Evolutionary conservation across 2,797 vertebrate species (phyloP).

Genomic region (Aselliscus stoliczkanus): DNA sequence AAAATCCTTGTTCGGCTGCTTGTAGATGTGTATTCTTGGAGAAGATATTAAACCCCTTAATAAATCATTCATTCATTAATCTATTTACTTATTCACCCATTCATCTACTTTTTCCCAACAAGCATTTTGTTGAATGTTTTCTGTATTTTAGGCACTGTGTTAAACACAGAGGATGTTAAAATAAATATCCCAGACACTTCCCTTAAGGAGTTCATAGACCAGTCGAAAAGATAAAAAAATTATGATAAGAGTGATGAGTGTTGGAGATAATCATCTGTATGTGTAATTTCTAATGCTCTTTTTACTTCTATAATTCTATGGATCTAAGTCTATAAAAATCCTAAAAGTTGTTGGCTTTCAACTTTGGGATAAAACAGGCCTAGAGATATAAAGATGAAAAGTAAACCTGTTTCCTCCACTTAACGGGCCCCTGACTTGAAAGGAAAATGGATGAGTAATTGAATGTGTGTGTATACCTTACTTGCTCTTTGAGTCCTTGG

Average conservation of each 20-base stretch:
- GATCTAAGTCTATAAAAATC: constrained; percentile 12
- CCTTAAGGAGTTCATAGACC: not conserved
- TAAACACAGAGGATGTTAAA: not conserved
- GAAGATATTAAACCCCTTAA: not conserved
- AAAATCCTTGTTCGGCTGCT: not conserved
- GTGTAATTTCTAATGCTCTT: not conserved
- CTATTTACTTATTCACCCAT: not conserved
- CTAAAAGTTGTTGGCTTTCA: constrained; percentile 13
- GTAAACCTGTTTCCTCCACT: not conserved
- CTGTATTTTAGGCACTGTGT: not conserved
- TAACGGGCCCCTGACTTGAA: not conserved
- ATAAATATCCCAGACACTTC: constrained; percentile 2
- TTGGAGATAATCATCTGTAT: not conserved
- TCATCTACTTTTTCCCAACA: not conserved
- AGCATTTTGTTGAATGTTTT: not conserved
- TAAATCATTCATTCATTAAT: not conserved
- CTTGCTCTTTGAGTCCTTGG: not conserved
- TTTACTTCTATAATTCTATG: not conserved
- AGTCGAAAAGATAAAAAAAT: not conserved
- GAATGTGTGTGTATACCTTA: not conserved
- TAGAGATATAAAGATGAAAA: constrained; percentile 7
- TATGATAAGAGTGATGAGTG: not conserved
- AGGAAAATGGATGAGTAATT: not conserved
- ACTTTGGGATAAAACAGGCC: not conserved
- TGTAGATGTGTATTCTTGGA: not conserved